These are phyloP conservation scores for Festucalex cinctus DNA, from an alignment of 2,113 vertebrate species.

Conservation along the genomic window DNA sequence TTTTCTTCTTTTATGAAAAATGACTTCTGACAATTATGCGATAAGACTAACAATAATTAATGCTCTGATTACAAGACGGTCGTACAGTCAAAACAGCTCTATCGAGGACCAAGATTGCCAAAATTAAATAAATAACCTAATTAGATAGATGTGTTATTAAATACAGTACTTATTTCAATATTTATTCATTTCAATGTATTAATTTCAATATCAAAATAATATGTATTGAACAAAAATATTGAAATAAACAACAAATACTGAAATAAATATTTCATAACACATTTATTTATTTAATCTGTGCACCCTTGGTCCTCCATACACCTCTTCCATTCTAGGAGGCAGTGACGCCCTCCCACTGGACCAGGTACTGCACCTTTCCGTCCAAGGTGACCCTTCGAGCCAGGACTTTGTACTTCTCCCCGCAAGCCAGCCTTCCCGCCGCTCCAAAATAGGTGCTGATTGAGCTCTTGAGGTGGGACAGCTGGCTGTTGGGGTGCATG, in stretches of 20 bases:
- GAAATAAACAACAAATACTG: no score
- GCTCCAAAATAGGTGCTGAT: slow-evolving; percentile 98
- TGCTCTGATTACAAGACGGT: slow-evolving; percentile 39
- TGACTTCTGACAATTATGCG: neutral
- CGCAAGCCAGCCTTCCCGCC: slow-evolving; percentile 94
- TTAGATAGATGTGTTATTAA: no score
- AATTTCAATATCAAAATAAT: no score
- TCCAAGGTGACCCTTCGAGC: slow-evolving; percentile 93
- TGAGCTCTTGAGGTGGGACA: slow-evolving; percentile 94
- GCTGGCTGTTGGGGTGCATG: slow-evolving; percentile 89
- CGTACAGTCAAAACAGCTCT: neutral
- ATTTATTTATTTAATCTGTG: no score
- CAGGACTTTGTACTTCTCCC: slow-evolving; percentile 93
- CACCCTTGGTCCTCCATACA: no score
- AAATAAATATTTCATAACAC: no score
- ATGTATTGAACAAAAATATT: no score
- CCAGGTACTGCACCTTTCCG: slow-evolving; percentile 97
- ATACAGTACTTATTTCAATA: no score
- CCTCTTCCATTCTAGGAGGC: slow-evolving; percentile 80
- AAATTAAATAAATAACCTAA: no score
- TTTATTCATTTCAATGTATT: no score
- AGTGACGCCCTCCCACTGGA: slow-evolving; percentile 98
- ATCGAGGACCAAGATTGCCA: no score
- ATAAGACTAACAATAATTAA: slow-evolving; percentile 24
- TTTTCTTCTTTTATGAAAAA: neutral